Evolutionary conservation across 2,888 invertebrate species (phyloP), one percentile per base, ranked within the genome.

Genomic region (Lordiphosa fenestrarum): DNA sequence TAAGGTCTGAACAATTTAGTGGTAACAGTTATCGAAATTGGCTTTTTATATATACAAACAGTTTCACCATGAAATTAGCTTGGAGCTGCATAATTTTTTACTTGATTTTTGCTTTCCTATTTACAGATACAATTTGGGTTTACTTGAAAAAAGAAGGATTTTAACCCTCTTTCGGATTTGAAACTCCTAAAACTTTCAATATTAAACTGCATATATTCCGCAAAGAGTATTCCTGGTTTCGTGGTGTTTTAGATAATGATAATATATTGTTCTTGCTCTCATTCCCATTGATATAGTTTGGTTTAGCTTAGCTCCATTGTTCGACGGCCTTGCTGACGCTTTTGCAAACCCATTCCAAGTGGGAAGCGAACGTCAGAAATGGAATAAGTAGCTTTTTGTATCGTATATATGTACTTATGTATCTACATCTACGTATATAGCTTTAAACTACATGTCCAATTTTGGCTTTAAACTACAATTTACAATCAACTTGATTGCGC

Each of bases 311-410:
- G 30, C 30, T 33, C 10, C 30, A 44, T 44, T 30, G 42, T 44
- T 44, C 6, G 42, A 33, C 44, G 44, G 15, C 44, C 44, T 44
- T 44, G 44, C 40, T 19, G 42, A 13, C 33, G 42, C 30, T 44
- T 30, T 44, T 44, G 44, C 44, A 44, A 44, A 63, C 56, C 57
- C 66, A 63, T 66, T 63, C 56, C 66, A 36, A 63, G 51, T 65
- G 66, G 64, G 65, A 63, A 63, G 47, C 46, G 39, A 38, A 46
- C 15, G 33, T 44, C 56, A 65, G 66, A 63, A 56, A 63, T 56
- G 63, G 66, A 44, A 47, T 37, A 37, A 12, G 37, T 37, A 37
- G 12, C n/a, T 37, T 13, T 13, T 37, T 13, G n/a, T 37, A 37
- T 5, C 9, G 25, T 13, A 13, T 6, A 37, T 37, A 7, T 5